phyloP scores from a whole-genome alignment of 2,113 vertebrate genomes.

The Origma solitaria region DNA sequence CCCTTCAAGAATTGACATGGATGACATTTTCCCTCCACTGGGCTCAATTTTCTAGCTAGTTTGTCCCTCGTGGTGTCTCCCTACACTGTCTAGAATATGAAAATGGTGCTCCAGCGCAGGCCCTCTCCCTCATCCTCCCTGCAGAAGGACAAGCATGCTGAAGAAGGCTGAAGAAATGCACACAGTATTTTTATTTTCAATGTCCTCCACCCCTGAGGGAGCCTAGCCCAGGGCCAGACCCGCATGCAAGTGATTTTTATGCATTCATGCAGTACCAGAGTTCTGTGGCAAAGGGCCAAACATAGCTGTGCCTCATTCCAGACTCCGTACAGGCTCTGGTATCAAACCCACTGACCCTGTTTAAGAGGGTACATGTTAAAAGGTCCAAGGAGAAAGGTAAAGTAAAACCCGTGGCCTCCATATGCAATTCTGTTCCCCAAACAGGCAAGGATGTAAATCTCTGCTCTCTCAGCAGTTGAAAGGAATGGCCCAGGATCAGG shows the following conservation, averaged over 20 bases:
- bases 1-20: accelerated
- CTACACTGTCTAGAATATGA: accelerated
- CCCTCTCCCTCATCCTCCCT: neutral
- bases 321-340: neutral
- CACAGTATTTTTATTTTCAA: too few relatives aligned
- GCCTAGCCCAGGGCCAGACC: neutral
- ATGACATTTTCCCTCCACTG: neutral
- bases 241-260: neutral
- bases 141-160: neutral
- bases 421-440: neutral
- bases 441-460: neutral
- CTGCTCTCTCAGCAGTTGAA: neutral
- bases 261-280: neutral
- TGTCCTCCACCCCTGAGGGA: neutral
- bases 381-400: neutral
- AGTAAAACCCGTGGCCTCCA: neutral
- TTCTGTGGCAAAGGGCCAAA: neutral
- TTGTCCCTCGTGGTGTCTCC: neutral
- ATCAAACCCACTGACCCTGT: neutral
- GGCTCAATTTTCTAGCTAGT: neutral
- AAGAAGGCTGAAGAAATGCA: neutral
- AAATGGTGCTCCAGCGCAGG: accelerated
- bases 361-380: neutral
- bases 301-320: neutral
- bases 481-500: neutral